These are phyloP conservation scores for Esox masquinongy DNA, from an alignment of 2,797 vertebrate species.

Conservation along the genomic window DNA sequence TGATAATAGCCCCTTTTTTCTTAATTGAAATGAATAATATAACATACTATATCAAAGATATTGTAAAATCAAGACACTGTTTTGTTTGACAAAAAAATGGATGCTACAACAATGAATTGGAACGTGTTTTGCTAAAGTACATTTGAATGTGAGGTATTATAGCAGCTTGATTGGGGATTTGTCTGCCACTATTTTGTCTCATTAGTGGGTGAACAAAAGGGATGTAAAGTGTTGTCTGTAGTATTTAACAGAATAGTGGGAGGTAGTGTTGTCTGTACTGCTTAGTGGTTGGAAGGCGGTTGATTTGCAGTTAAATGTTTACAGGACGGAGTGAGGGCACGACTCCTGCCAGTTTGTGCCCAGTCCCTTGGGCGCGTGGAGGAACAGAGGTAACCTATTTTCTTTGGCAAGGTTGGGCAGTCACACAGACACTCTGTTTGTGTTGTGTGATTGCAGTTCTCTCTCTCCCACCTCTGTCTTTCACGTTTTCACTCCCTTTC, in stretches of 20 bases:
- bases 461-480: conserved; percentile 37
- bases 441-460: conserved; percentile 53
- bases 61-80: no score
- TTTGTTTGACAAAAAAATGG: neutral
- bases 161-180: neutral
- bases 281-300: conserved; percentile 38
- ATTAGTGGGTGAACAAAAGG: conserved; percentile 4
- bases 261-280: conserved; percentile 26
- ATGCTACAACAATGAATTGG: neutral
- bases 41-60: no score
- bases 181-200: neutral
- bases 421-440: conserved; percentile 54
- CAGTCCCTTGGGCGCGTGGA: conserved; percentile 51
- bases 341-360: conserved; percentile 45
- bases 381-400: conserved; percentile 74
- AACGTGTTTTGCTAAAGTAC: neutral
- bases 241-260: neutral
- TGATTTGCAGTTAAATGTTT: conserved; percentile 62
- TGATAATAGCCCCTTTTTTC: neutral
- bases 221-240: conserved; percentile 8
- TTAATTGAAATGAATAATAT: no score
- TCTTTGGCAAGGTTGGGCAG: conserved; percentile 75
- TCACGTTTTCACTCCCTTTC: neutral
- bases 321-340: conserved; percentile 56
- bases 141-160: neutral